Evolutionary conservation across 2,113 vertebrate genomes (phyloP).

Genomic region (Calonectris borealis): DNA sequence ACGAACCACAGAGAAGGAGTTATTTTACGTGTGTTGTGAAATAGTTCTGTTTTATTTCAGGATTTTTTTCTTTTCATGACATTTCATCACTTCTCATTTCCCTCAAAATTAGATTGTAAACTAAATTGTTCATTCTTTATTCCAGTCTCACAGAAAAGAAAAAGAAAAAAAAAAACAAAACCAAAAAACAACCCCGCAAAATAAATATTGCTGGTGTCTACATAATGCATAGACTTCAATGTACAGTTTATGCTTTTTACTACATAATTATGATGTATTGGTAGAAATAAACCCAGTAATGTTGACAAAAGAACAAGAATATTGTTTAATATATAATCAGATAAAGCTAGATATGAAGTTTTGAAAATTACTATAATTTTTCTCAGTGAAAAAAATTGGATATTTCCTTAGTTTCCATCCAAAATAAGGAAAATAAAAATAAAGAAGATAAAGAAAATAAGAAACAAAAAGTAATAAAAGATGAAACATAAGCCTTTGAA

Average conservation of each 20-base stretch:
- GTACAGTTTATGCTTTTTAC: neutral
- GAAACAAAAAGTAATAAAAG: neutral
- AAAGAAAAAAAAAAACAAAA: neutral
- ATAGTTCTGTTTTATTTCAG: slow-evolving; percentile 56
- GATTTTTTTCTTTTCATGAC: slow-evolving; percentile 34
- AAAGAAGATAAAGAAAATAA: neutral
- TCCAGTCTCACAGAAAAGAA: neutral
- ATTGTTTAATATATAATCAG: neutral
- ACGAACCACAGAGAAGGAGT: neutral
- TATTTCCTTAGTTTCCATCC: neutral
- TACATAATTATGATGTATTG: neutral
- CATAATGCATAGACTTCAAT: neutral
- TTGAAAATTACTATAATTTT: neutral
- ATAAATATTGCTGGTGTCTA: neutral
- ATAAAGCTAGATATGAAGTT: neutral
- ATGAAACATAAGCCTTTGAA: neutral
- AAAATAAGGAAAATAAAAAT: neutral
- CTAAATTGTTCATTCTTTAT: slow-evolving; percentile 45
- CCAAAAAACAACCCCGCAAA: neutral
- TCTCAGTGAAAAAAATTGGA: neutral
- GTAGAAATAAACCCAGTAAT: slow-evolving; percentile 3
- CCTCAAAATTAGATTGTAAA: slow-evolving; percentile 60
- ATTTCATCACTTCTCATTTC: slow-evolving; percentile 66
- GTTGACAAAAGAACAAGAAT: neutral
- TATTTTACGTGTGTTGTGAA: slow-evolving; percentile 23